These are phyloP conservation scores for Therioaphis trifolii DNA, from an alignment of 2,888 invertebrate genomes.

Conservation along the genomic window DNA sequence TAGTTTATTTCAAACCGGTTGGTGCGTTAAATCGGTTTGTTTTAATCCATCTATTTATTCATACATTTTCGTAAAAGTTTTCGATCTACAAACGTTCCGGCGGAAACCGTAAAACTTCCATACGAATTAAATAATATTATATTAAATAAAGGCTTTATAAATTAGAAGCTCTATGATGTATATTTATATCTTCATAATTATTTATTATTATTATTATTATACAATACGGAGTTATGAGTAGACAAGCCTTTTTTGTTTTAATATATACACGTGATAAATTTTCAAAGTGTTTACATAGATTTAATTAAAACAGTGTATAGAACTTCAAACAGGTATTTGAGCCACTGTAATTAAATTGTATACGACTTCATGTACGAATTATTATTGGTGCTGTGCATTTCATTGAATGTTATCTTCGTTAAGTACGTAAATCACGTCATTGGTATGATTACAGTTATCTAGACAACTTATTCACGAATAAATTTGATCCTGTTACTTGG, in stretches of 20 bases:
- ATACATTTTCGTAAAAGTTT: slow-evolving; percentile 28
- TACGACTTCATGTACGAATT: slow-evolving; percentile 54
- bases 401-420: slow-evolving; percentile 40
- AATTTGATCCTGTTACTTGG: not conserved
- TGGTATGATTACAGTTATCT: slow-evolving; percentile 37
- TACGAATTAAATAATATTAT: too few relatives aligned
- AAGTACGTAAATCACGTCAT: slow-evolving; percentile 47
- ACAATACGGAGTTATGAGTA: not conserved
- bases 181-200: not conserved
- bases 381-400: slow-evolving; percentile 45
- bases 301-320: not conserved
- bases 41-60: too few relatives aligned
- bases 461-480: not conserved
- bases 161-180: slow-evolving; percentile 11
- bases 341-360: slow-evolving; percentile 19
- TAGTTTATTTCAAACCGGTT: too few relatives aligned
- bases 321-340: not conserved
- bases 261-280: not conserved
- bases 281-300: slow-evolving; percentile 11
- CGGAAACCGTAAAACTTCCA: slow-evolving; percentile 43
- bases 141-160: slow-evolving; percentile 46
- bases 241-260: not conserved
- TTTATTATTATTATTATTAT: not conserved
- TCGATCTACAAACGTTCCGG: not conserved
- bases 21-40: too few relatives aligned